Base-by-base conservation (phyloP, 2,888 invertebrate genomes). In the Spisula solida region DNA sequence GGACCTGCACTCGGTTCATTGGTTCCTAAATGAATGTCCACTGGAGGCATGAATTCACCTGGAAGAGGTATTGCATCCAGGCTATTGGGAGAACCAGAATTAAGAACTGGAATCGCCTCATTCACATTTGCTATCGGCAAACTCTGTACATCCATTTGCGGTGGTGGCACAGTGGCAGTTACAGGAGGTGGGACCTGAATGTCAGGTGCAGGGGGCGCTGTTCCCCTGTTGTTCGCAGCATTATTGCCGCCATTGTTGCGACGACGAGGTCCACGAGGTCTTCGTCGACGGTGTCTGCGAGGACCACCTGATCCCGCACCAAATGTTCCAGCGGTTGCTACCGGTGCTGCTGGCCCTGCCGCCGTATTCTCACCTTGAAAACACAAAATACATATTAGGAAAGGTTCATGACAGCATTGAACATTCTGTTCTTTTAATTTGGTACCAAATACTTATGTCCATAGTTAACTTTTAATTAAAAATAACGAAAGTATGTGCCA, bases 81-180 rank as follows among this genome's bases (percentile, higher is more conserved):
- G 14, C 4, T 12, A 25, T 14, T 5, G 2, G 31, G 10, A 25
- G 25, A 4, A 4, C 81, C 85, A 86, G 31, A 47, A 56, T 86
- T 80, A 1, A 86, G 51, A 10, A 86, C 85, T 4, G 81, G 20
- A 31, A 81, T 81, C 8, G 34, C 20, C 20, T 86, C 12, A 2
- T 86, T 86, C n/a, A 80, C 85, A 66, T 86, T 80, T 47, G 66
- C 85, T 8, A n/a, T 16, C 48, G 81, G 85, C 10, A 86, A 41
- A 66, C 80, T 81, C 6, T 81, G 60, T 60, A 66, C 81, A 8
- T 81, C 85, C 10, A 16, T 66, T 2, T 80, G 85, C 12, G 48
- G 47, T 56, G 81, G 80, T 14, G 66, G 81, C 12, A 5, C 25
- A 60, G 80, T 86, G n/a, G 66, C 8, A 2, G 8, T 41, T 41